Evolutionary conservation across 2,888 invertebrate genomes (phyloP), one percentile per base, ranked within the genome.

Genomic region (Caenorhabditis becei): DNA sequence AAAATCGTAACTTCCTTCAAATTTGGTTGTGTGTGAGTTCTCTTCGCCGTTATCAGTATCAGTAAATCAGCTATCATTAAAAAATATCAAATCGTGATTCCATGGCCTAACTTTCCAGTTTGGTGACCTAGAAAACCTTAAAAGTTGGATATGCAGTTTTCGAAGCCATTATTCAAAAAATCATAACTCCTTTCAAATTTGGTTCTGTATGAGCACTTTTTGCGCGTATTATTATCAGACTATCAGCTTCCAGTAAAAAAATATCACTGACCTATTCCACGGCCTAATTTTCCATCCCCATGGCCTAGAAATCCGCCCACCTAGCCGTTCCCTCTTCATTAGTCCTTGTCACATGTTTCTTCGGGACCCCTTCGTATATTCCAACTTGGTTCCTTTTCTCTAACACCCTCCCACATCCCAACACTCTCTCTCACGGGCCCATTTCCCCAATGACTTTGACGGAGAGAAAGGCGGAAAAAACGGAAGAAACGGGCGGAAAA

Each of bases 401-500:
- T n/a, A n/a, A n/a, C n/a, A n/a, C n/a, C n/a, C n/a, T n/a, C n/a
- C n/a, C n/a, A n/a, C n/a, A n/a, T n/a, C 41, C 41, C 11, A 41
- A 41, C 14, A 41, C 41, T 41, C 41, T 41, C 41, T 41, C 7
- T 2, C 41, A n/a, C n/a, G n/a, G n/a, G n/a, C 14, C 41, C 47
- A 47, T 47, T n/a, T 47, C 47, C 47, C 47, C 47, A 47, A 47
- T 47, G 47, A 47, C 47, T 47, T 47, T 47, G 47, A 18, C n/a
- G 47, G 47, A 47, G 11, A 47, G 16, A 41, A 47, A 47, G 18
- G 18, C 18, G 20, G 47, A 47, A 47, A 18, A 47, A 47, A 47
- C 47, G 47, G 47, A 41, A 11, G 47, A 47, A 47, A 18, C n/a
- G 20, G 10, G 16, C 11, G 41, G 41, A 41, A 41, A 41, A 14